Conservation (phyloP, 2,888 invertebrate species). For the Rhopalosiphum nymphaeae region DNA sequence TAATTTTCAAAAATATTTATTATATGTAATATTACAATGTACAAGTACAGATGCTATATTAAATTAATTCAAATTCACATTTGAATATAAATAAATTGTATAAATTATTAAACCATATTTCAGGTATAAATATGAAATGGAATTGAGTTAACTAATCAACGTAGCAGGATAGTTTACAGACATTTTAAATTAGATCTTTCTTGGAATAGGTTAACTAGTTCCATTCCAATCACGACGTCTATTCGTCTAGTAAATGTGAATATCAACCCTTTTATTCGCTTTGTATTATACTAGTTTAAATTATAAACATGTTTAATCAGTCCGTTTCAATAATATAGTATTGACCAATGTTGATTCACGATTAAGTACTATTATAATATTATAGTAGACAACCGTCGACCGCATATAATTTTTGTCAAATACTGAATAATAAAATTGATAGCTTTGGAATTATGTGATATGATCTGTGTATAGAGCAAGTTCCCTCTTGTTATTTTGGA, state of each 20-base stretch:
- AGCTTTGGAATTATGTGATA: neutral
- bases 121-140: neutral
- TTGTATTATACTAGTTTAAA: neutral
- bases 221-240: neutral
- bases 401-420: neutral
- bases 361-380: neutral
- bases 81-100: neutral
- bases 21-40: neutral
- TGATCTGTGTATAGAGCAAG: neutral
- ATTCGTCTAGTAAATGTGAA: neutral
- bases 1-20: neutral
- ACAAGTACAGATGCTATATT: neutral
- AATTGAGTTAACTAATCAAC: neutral
- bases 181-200: neutral
- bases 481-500: constrained; percentile 45
- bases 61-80: neutral
- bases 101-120: neutral
- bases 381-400: neutral
- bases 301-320: neutral
- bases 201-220: neutral
- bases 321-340: neutral
- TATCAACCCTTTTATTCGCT: neutral
- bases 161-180: neutral
- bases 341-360: neutral
- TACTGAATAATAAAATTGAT: neutral